phyloP scores from a whole-genome alignment of 2,888 invertebrate genomes.

The Leucophenga montana region DNA sequence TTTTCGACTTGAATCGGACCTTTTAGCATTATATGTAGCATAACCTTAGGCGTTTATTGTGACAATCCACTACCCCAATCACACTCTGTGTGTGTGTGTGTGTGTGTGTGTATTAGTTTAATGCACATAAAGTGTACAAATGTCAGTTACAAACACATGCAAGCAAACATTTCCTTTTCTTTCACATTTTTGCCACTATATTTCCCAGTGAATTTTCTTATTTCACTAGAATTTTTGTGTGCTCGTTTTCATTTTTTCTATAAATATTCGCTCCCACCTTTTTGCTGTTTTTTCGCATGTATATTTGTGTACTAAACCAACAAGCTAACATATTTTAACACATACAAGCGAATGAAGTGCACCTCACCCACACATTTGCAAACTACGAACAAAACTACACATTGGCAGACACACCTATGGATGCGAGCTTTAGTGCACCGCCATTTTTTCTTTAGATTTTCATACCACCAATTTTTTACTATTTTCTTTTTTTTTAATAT shows the following conservation, averaged over 20 bases:
- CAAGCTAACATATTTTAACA: constrained; percentile 66
- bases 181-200: constrained; percentile 32
- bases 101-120: constrained; percentile 9
- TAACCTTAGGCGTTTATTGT: constrained; percentile 8
- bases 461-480: not conserved
- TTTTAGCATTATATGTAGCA: not conserved
- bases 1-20: too few species aligned
- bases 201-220: constrained; percentile 31
- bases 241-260: constrained; percentile 39
- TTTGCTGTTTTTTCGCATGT: constrained; percentile 43
- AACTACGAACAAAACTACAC: not conserved
- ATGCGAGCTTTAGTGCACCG: constrained; percentile 8
- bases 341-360: constrained; percentile 42
- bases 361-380: constrained; percentile 12
- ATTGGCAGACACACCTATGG: constrained; percentile 20
- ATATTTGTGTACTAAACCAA: constrained; percentile 61
- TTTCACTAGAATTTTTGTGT: constrained; percentile 27
- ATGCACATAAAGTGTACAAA: constrained; percentile 17
- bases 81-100: not conserved
- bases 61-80: not conserved
- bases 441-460: constrained; percentile 22
- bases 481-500: not conserved
- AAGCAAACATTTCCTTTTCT: not conserved
- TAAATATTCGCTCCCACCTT: constrained; percentile 62
- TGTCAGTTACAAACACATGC: constrained; percentile 3